A percentile compares a stretch with the other conserved stretches of the same genome.
Evolutionary conservation across 2,113 vertebrate genomes (phyloP).

Genomic region (Xyliphius kryptos): DNA sequence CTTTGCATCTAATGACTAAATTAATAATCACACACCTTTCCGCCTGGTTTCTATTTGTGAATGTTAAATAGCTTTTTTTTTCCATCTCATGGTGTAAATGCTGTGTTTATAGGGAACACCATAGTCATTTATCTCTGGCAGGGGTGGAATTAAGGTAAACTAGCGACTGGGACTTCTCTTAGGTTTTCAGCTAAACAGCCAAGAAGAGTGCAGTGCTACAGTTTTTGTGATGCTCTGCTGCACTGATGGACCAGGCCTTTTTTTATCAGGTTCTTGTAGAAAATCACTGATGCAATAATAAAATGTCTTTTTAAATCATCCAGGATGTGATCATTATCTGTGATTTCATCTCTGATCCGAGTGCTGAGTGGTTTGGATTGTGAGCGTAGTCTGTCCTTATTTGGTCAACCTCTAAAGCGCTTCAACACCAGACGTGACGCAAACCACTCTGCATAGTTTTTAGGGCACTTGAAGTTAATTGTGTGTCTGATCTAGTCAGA

Average conservation of each 20-base stretch:
- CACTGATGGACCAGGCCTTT: no score
- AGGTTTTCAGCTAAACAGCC: slow-evolving; percentile 18
- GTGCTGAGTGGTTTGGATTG: no score
- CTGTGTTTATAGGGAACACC: slow-evolving; percentile 7
- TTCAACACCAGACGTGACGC: no score
- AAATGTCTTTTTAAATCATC: no score
- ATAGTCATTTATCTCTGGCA: slow-evolving; percentile 16
- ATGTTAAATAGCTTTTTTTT: slow-evolving; percentile 26
- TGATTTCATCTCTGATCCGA: no score
- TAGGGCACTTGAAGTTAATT: no score
- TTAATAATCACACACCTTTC: slow-evolving; percentile 10
- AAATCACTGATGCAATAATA: background rate
- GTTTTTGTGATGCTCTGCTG: background rate
- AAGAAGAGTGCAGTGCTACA: background rate
- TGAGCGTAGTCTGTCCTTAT: no score
- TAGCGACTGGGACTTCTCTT: background rate
- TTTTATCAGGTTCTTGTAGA: background rate
- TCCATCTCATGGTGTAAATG: slow-evolving; percentile 4
- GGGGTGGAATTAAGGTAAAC: slow-evolving; percentile 7
- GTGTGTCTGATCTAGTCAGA: no score
- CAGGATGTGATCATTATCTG: no score
- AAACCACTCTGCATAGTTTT: no score
- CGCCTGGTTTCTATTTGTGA: slow-evolving; percentile 9
- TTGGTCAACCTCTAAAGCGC: no score
- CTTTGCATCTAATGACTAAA: slow-evolving; percentile 22